Evolutionary conservation across 2,888 invertebrate species (phyloP).

Genomic region (Epirrhoe tristata): DNA sequence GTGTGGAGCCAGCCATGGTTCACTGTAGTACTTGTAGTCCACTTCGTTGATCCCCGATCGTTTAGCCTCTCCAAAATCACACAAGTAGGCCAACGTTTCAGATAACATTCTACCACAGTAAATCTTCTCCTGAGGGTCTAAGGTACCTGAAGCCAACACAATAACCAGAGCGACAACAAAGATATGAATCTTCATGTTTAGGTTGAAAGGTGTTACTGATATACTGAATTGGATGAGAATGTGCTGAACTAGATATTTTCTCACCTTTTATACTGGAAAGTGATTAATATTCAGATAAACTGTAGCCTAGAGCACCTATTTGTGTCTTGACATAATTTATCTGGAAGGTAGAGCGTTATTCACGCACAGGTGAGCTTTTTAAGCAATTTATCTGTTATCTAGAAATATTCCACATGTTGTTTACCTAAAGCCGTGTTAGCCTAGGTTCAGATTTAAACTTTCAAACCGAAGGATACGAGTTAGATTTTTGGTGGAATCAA

Average conservation of each 20-base stretch:
- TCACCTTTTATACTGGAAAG: slow-evolving; percentile 36
- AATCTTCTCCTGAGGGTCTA: slow-evolving; percentile 10
- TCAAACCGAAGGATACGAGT: no score
- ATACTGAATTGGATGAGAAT: slow-evolving; percentile 25
- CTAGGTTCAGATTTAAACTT: no score
- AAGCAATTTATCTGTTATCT: slow-evolving; percentile 3
- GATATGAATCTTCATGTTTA: slow-evolving; percentile 35
- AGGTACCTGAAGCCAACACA: slow-evolving; percentile 13
- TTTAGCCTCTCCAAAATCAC: slow-evolving; percentile 25
- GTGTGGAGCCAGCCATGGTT: slow-evolving; percentile 31
- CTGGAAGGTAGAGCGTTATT: slow-evolving; percentile 13
- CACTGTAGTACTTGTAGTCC: slow-evolving; percentile 13
- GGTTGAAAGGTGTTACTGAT: slow-evolving; percentile 5
- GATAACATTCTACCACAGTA: slow-evolving; percentile 38
- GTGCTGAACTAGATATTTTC: slow-evolving; percentile 13
- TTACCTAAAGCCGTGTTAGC: no score
- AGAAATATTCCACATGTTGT: neutral
- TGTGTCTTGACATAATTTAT: slow-evolving; percentile 26
- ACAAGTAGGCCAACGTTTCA: slow-evolving; percentile 29
- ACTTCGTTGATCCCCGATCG: slow-evolving; percentile 27
- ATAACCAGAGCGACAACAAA: slow-evolving; percentile 18
- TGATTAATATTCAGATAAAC: slow-evolving; percentile 33
- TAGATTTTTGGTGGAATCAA: no score
- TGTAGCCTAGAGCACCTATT: slow-evolving; percentile 14
- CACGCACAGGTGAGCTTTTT: slow-evolving; percentile 26